Base-by-base conservation (phyloP, 2,797 vertebrate genomes). In the Bovichtus diacanthus region DNA sequence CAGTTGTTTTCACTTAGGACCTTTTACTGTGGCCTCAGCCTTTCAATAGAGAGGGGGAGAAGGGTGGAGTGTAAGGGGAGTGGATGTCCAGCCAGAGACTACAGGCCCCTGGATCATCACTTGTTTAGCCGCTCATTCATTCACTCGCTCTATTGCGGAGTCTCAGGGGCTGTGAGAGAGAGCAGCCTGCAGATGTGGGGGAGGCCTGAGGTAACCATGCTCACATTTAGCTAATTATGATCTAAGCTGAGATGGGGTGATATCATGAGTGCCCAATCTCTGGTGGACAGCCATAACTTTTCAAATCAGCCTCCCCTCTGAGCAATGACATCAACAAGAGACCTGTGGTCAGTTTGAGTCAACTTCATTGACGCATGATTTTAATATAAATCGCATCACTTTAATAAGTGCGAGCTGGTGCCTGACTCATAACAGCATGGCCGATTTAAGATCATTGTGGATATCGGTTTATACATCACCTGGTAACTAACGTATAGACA, bases 1-100 rank as follows among this genome's bases (percentile, higher is more conserved):
- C 91, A 94, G 92, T 95, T 95, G 94, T 93, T 95, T 95, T 93
- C 88, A 93, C 83, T 96, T 93, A 93, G 76, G 54, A 63, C 80
- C 80, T 92, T 92, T 85, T 74, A 67, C 78, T 85, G 87, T 86
- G 92, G 88, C 86, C 89, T 87, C 86, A 21, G 68, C 78, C 85
- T 87, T 86, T 83, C 87, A 87, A 80, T 49, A 66, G 74, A 80
- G 64, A 62, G 63, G 53, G 56, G 70, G 41, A 61, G 31, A 12
- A 46, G 29, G 61, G 73, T 60, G 60, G 31, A 61, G 41, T 65
- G 21, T 21, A 53, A 25, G 60, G 60, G 80, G 76, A 60, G 79
- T n/a, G 56, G 70, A 50, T 70, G 70, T 81, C 49, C 31, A 74
- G 80, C 77, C 84, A 81, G 38, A 68, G 39, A 63, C 65, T 43